These are phyloP conservation scores for Bubo bubo DNA, from an alignment of 2,113 vertebrate species.

Conservation along the genomic window DNA sequence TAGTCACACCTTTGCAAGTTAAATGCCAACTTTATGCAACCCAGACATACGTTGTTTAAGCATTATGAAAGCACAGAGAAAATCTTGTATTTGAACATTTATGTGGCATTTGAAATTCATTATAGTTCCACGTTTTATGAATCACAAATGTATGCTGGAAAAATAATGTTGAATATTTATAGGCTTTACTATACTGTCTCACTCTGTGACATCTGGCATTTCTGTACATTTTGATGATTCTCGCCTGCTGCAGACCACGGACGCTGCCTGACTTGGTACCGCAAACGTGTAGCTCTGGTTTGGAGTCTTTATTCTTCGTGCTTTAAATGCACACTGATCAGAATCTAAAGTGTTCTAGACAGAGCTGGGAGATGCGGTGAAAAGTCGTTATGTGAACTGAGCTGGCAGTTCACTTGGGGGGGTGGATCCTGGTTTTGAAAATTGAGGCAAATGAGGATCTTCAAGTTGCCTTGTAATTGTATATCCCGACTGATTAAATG, in stretches of 20 bases:
- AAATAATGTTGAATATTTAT: not conserved
- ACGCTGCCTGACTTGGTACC: rapidly evolving
- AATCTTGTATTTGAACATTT: not conserved
- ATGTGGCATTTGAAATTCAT: slow-evolving; percentile 1
- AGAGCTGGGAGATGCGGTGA: not conserved
- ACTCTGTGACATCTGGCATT: not conserved
- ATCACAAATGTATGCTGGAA: not conserved
- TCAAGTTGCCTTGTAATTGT: not conserved
- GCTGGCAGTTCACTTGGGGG: not conserved
- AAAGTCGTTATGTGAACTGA: not conserved
- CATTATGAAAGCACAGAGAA: not conserved
- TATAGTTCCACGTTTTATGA: not conserved
- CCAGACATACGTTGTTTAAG: not conserved
- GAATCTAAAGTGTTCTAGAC: not conserved
- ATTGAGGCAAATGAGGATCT: not conserved
- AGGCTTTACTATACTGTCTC: not conserved
- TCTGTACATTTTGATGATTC: not conserved
- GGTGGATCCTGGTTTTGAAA: not conserved
- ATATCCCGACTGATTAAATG: not conserved
- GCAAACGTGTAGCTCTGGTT: not conserved
- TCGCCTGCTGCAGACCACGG: rapidly evolving
- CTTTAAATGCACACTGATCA: not conserved
- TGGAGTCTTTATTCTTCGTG: not conserved
- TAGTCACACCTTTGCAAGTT: not conserved
- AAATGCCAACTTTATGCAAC: not conserved